Evolutionary conservation across 2,113 vertebrate genomes (phyloP), one percentile per base, ranked within the genome.

Genomic region (Thunnus maccoyii): DNA sequence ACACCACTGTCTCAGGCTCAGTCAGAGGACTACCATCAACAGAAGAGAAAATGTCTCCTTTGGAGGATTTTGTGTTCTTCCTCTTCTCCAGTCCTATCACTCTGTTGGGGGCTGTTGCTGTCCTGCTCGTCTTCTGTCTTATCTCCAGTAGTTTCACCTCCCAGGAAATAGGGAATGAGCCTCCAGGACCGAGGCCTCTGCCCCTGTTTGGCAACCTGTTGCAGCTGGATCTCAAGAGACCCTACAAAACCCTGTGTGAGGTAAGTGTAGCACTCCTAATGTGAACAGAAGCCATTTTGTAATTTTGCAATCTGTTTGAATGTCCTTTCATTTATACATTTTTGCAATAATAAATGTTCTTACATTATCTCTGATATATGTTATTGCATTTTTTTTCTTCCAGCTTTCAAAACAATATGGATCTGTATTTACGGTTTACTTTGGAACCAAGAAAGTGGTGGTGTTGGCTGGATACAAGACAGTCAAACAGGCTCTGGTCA

Each of bases 331-430:
- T 36, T 36, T 36, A 36, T 36, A 7, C 32, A 36, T 54, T 13
- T 68, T 54, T 65, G 12, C 17, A 32, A 22, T 18, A 18, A 20
- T 3, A 20, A 15, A 16, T 46, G 5, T 30, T 17, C 4, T 30
- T 17, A 16, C 2, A 30, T 57, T 36, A 36, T 36, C 32, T 36
- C 14, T 6, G 11, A 66, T 17, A 30, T 9, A 41, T 61, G 16
- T 9, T 1, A 15, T n/a, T 18, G 11, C 1, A 10, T 22, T 20
- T 68, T 20, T 48, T 20, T 54, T 47, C 20, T 16, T 50, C 1
- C 76, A 97, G 97, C 92, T 98, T n/a, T 96, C 96, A 55, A 93
- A 96, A 89, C 90, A 86, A 63, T 94, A 97, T 4, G 96, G 96
- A 2, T 92, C 92, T 0, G 75, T 98, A 51, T 97, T 96, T 66